Conservation (phyloP, 2,113 vertebrate species). For the Erythrolamprus reginae region DNA sequence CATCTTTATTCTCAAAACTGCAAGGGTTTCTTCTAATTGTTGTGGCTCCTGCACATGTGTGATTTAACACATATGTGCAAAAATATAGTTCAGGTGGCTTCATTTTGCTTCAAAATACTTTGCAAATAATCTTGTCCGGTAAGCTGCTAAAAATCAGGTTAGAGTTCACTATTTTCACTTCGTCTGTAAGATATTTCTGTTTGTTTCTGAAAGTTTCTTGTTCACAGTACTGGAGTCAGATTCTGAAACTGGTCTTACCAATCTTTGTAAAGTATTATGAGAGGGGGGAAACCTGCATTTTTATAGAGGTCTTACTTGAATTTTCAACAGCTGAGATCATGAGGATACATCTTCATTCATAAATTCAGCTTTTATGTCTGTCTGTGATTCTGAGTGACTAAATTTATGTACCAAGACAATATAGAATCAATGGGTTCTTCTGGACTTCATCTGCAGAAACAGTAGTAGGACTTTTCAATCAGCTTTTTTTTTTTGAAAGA, state of each 20-base stretch:
- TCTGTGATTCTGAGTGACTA: background rate
- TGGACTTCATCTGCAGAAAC: background rate
- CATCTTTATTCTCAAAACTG: background rate
- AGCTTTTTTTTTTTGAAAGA: background rate
- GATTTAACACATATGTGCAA: background rate
- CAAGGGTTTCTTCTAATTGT: background rate
- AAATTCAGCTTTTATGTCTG: background rate
- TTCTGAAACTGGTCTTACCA: background rate
- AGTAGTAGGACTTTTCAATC: background rate
- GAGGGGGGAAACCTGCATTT: background rate
- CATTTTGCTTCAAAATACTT: background rate
- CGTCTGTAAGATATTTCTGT: background rate
- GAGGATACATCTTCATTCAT: background rate
- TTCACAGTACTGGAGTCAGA: background rate
- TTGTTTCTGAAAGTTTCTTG: background rate
- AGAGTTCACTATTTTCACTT: background rate
- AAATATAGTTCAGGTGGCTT: background rate
- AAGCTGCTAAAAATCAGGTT: background rate
- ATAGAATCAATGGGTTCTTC: background rate
- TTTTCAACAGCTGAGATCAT: background rate
- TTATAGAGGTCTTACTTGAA: background rate
- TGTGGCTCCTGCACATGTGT: background rate
- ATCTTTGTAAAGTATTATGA: background rate
- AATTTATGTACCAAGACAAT: background rate
- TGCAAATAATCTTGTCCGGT: background rate